A percentile compares a stretch with the other conserved stretches of the same genome.
Conservation (phyloP, 2,888 invertebrate genomes). For the Pollenia amentaria region DNA sequence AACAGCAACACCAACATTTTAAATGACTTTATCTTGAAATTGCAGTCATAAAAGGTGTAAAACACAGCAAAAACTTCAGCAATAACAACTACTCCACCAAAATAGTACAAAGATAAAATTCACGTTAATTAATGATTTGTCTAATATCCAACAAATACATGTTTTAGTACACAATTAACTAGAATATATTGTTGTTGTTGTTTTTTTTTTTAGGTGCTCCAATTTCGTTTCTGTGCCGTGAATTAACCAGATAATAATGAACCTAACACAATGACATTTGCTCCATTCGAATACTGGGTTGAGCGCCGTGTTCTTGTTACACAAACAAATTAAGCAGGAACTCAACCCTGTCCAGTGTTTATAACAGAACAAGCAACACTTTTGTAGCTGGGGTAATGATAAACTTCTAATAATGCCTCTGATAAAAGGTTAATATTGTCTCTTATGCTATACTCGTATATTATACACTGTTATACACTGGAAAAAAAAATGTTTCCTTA, state of each 20-base stretch:
- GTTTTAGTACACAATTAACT: slow-evolving; percentile 66
- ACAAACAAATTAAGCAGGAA: not conserved
- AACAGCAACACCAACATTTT: not conserved
- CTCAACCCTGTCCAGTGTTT: not conserved
- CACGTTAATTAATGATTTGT: slow-evolving; percentile 71
- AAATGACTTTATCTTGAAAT: slow-evolving; percentile 43
- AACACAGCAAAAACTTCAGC: slow-evolving; percentile 36
- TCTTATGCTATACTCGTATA: not conserved
- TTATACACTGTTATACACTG: slow-evolving; percentile 2
- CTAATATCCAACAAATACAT: slow-evolving; percentile 62
- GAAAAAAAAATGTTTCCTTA: not conserved
- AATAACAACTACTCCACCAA: not conserved
- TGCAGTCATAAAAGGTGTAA: slow-evolving; percentile 58
- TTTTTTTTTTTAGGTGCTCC: not conserved
- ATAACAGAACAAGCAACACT: not conserved
- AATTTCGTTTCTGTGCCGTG: not conserved
- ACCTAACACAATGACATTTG: not conserved
- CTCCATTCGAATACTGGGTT: not conserved
- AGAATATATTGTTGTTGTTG: slow-evolving; percentile 8
- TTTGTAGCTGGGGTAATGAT: slow-evolving; percentile 12
- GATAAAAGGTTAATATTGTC: slow-evolving; percentile 50
- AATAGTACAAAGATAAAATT: slow-evolving; percentile 46
- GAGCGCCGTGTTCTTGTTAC: not conserved
- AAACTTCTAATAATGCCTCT: slow-evolving; percentile 50
- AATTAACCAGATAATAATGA: slow-evolving; percentile 3